Percentiles rank a stretch among this genome's conserved stretches.
Evolutionary conservation across 1,140 invertebrate species (phyloP).

Genomic region (Plodia interpunctella): DNA sequence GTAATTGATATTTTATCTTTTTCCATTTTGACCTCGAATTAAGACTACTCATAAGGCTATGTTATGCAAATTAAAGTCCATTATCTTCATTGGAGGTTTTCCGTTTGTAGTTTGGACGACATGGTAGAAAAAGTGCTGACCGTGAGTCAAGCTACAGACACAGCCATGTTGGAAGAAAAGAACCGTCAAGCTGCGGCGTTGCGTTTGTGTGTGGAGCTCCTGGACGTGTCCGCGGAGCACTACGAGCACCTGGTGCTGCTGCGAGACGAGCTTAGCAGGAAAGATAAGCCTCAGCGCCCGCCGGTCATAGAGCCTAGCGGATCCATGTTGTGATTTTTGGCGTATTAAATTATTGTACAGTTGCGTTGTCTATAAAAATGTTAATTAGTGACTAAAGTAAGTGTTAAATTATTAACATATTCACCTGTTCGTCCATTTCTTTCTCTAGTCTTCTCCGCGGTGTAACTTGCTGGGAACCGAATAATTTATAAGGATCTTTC

Average conservation of each 20-base stretch:
- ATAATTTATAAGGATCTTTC: too few species aligned
- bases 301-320: slow-evolving; percentile 46
- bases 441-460: not conserved
- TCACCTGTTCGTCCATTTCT: not conserved
- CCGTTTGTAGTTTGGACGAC: slow-evolving; percentile 47
- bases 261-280: slow-evolving; percentile 42
- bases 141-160: slow-evolving; percentile 47
- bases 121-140: slow-evolving; percentile 51
- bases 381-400: too few species aligned
- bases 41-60: too few species aligned
- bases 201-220: slow-evolving; percentile 41
- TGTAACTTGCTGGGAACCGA: not conserved
- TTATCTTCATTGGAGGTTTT: not conserved
- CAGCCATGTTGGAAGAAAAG: slow-evolving; percentile 42
- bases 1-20: too few species aligned
- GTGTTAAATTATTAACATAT: too few species aligned
- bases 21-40: too few species aligned
- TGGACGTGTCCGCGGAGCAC: slow-evolving; percentile 54
- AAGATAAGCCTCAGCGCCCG: slow-evolving; percentile 37
- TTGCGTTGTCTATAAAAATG: too few species aligned
- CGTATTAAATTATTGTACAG: slow-evolving; percentile 18
- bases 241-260: slow-evolving; percentile 59
- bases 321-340: slow-evolving; percentile 13
- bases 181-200: slow-evolving; percentile 45
- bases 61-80: too few species aligned